Base-by-base conservation (phyloP, 2,888 invertebrate species). In the Platerodrilus igneus region DNA sequence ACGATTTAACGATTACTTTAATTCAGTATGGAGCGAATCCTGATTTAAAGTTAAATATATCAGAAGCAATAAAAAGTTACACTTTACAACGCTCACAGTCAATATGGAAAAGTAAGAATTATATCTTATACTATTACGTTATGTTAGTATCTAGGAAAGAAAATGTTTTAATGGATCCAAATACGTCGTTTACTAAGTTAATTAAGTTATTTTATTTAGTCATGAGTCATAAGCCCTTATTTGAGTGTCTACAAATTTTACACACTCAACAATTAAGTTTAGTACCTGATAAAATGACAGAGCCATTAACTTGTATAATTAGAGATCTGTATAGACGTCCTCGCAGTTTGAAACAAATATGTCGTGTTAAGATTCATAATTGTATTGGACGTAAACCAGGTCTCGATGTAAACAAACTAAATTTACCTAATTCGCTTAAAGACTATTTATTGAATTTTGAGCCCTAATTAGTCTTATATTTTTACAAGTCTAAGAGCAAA, bases 21-120 rank as follows among this genome's bases (percentile, higher is more conserved):
- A 74, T 86, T 28, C 83, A 83, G 62, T 82, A 82, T 59, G 84
- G 85, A 33, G 85, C 83, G 23, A 77, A 85, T 70, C 82, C 84
- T 9, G 80, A 83, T 58, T 69, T 81, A 38, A 76, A 76, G 51
- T 70, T 82, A 20, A 68, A 64, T 47, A 67, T 69, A 56, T 63
- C 67, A 2, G 69, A 69, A 58, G 66, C 66, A 50, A 63, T 69
- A 52, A 66, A 66, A 41, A 63, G 60, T 41, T 64, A 66, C 45
- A 62, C 63, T 8, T 44, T 60, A 28, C 63, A 62, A 43, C 48
- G 47, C 33, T 57, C 63, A 40, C 63, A 66, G 40, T 67, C 70
- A 45, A 62, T 75, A 34, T 77, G 77, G 66, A 76, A 77, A 56
- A 73, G 74, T 8, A 71, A 75, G 47, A 76, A 75, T 57, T 75